Percentiles rank a stretch among this genome's conserved stretches.
phyloP scores from a whole-genome alignment of 2,888 invertebrate species.

The Hydroisotoma schaefferi region DNA sequence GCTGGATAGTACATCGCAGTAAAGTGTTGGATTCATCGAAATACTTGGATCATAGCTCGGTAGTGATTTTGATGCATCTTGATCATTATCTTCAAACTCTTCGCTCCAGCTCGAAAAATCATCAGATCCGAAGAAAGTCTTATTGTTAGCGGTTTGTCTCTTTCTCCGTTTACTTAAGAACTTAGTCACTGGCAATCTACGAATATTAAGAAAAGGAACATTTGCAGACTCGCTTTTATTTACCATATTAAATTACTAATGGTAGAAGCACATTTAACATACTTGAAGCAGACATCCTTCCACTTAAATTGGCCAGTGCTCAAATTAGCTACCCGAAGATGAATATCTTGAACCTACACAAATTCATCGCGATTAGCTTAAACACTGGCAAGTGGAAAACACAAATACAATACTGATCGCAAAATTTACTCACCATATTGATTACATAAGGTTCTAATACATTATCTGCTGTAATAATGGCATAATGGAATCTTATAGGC shows the following conservation, averaged over 20 bases:
- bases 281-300: constrained; percentile 48
- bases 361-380: background rate
- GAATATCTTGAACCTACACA: constrained; percentile 38
- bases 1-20: constrained; percentile 43
- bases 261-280: constrained; percentile 5
- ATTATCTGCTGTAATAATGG: constrained; percentile 48
- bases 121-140: background rate
- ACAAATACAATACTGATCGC: background rate
- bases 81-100: constrained; percentile 12
- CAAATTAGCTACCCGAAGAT: constrained; percentile 24
- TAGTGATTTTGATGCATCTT: too few species aligned
- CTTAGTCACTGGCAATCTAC: constrained; percentile 44
- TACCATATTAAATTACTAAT: constrained; percentile 1
- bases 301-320: constrained; percentile 23
- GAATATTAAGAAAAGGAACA: background rate
- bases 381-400: background rate
- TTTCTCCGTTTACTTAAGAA: constrained; percentile 23
- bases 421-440: constrained; percentile 33
- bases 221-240: constrained; percentile 1
- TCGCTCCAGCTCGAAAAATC: background rate
- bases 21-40: constrained; percentile 34
- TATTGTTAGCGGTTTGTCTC: constrained; percentile 1
- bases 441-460: constrained; percentile 42
- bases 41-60: constrained; percentile 45
- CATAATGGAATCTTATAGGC: constrained; percentile 48